Percentiles rank a stretch among this genome's conserved stretches.
Conservation (phyloP, 2,888 invertebrate genomes). For the Dryobota labecula region DNA sequence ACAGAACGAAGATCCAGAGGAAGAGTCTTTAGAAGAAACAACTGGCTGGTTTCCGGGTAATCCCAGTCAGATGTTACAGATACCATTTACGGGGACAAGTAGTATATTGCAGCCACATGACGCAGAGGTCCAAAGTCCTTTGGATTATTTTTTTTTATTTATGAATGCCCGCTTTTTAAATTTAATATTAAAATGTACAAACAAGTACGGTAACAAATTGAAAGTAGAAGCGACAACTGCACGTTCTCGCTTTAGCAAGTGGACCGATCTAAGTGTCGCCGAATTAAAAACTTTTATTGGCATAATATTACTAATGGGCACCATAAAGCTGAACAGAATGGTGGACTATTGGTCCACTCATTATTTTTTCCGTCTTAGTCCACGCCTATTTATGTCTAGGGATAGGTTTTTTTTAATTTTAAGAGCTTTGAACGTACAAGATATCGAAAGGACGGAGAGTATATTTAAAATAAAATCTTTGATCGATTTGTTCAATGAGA, state of each 20-base stretch:
- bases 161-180: conserved; percentile 48
- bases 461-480: conserved; percentile 62
- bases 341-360: conserved; percentile 60
- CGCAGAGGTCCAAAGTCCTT: conserved; percentile 49
- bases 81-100: conserved; percentile 57
- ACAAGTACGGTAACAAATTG: conserved; percentile 58
- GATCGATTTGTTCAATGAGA: conserved; percentile 60
- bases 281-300: conserved; percentile 54
- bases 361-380: conserved; percentile 60
- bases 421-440: conserved; percentile 61
- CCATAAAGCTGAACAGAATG: conserved; percentile 59
- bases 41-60: conserved; percentile 58
- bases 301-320: conserved; percentile 49
- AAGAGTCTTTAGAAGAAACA: conserved; percentile 47
- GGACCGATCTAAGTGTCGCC: conserved; percentile 52
- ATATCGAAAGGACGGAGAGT: conserved; percentile 54
- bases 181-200: conserved; percentile 56
- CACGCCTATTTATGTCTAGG: conserved; percentile 60
- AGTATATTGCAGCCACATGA: conserved; percentile 60
- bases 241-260: conserved; percentile 54
- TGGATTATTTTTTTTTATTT: conserved; percentile 57
- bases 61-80: conserved; percentile 50
- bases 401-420: conserved; percentile 64
- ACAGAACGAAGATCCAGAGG: conserved; percentile 50
- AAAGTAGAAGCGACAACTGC: conserved; percentile 51